phyloP scores from a whole-genome alignment of 2,797 vertebrate species.

The Bradypodion ventrale region DNA sequence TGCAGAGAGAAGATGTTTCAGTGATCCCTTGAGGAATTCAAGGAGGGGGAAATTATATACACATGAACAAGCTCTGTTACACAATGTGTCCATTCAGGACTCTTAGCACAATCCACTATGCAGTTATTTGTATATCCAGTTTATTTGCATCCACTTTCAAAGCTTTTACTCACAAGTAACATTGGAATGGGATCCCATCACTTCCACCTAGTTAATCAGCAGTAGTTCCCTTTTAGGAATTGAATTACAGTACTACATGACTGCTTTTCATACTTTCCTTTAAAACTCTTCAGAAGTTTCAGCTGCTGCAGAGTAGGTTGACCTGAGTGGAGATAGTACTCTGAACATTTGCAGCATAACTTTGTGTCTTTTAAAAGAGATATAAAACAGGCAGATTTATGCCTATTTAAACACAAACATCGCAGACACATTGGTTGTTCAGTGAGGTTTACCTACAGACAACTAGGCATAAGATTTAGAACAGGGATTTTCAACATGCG shows the following conservation, averaged over 20 bases:
- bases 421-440: background rate
- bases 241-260: too few relatives aligned
- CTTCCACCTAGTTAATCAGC: background rate
- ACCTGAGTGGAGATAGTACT: background rate
- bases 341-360: background rate
- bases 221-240: background rate
- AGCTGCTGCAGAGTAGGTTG: background rate
- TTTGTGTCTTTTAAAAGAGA: background rate
- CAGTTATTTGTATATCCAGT: background rate
- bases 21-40: constrained; percentile 1
- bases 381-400: too few relatives aligned
- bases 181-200: too few relatives aligned
- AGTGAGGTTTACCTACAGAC: background rate
- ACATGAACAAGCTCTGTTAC: constrained; percentile 35
- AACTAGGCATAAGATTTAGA: background rate
- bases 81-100: constrained; percentile 16
- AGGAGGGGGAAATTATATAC: constrained; percentile 15
- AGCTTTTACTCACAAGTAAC: background rate
- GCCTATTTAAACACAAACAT: background rate
- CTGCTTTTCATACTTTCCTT: background rate
- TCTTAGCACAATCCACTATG: background rate
- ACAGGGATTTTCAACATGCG: too few relatives aligned
- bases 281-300: background rate
- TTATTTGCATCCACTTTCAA: background rate
- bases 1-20: constrained; percentile 32